Conservation (phyloP, 2,113 vertebrate genomes). For the Sinocyclocheilus anshuiensis region DNA sequence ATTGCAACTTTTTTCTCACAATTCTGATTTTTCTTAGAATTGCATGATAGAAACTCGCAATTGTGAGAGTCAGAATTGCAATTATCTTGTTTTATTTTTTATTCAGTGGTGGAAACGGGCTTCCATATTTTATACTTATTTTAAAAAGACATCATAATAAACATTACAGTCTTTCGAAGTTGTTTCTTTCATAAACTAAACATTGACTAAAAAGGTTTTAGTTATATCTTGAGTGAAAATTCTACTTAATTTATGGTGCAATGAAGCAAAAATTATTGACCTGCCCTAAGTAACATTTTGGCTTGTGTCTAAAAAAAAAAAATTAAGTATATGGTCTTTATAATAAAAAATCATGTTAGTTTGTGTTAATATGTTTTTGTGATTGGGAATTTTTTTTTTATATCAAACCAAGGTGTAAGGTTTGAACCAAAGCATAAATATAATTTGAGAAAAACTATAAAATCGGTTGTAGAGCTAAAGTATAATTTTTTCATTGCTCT, state of each 20-base stretch:
- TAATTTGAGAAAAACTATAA: background rate
- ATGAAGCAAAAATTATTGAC: background rate
- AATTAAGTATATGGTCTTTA: background rate
- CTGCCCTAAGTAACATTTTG: too few relatives aligned
- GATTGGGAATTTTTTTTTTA: background rate
- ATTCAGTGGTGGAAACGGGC: too few relatives aligned
- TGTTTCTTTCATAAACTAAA: too few relatives aligned
- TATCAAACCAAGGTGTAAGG: background rate
- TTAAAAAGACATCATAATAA: too few relatives aligned
- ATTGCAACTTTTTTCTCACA: too few relatives aligned
- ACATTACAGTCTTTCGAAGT: too few relatives aligned
- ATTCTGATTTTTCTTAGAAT: too few relatives aligned
- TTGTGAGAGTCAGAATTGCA: too few relatives aligned
- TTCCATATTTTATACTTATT: too few relatives aligned
- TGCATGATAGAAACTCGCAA: too few relatives aligned
- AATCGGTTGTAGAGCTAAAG: background rate
- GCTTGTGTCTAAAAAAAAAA: background rate
- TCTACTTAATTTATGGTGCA: background rate
- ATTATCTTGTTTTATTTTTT: too few relatives aligned
- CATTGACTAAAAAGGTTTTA: background rate
- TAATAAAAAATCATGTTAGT: background rate
- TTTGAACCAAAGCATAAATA: too few relatives aligned
- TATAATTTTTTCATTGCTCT: background rate
- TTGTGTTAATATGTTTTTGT: background rate
- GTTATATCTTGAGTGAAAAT: background rate